Base-by-base conservation (phyloP, 2,113 vertebrate genomes). In the Ammospiza nelsoni region DNA sequence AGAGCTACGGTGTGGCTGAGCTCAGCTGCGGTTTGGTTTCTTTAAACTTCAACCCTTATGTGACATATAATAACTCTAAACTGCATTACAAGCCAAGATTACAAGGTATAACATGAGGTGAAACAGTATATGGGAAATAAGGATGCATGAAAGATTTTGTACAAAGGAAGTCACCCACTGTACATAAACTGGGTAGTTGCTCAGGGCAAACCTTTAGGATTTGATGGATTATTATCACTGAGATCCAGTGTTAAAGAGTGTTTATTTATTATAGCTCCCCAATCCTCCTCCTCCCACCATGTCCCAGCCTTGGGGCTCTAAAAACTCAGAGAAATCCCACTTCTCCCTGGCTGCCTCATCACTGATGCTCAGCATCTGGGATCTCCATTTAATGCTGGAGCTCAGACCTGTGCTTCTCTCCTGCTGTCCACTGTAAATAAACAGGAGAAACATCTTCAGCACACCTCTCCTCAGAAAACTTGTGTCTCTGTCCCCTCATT, bases 41-140 rank as follows among this genome's bases (percentile, higher is more conserved):
- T 90, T 81, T 90, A 59, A 92, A 75, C 86, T 74, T 84, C 90
- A 90, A 44, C 85, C 65, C 58, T 67, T 63, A 17, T 20, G 65
- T 93, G 96, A 90, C 83, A 76, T 79, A 51, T 7, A 82, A 80
- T 80, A 83, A 91, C 69, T 79, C 76, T 49, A 33, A 92, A 89
- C 24, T 73, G 74, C 12, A 0, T 54, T 88, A 84, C 43, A 84
- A 93, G 91, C 44, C 76, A 88, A 90, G 85, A 93, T 86, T 81
- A 78, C 84, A 90, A 96, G 87, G 87, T 80, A 92, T 48, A 89
- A 90, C 75, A 63, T 1, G 74, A 77, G 39, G 59, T 95, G 92
- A 96, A 94, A 95, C 69, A 66, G 31, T 86, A 89, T 91, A 94
- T 81, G 94, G 78, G 91, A 89, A 95, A 86, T 87, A 55, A 76